Conservation (phyloP, 2,888 invertebrate species). For the Toxonevra muliebris region DNA sequence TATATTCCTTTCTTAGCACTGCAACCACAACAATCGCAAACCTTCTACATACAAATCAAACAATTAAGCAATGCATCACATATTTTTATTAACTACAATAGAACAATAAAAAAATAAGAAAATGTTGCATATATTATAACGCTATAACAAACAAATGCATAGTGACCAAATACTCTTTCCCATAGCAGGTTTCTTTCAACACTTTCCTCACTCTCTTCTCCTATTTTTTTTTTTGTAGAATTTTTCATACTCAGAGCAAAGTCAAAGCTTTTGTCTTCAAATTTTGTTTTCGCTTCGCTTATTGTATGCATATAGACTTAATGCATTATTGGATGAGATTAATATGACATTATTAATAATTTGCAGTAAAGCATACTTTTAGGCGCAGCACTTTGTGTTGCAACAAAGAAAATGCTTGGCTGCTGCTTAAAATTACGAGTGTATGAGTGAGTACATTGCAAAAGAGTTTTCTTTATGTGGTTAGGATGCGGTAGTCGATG, state of each 20-base stretch:
- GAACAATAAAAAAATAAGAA: neutral
- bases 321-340: conserved; percentile 59
- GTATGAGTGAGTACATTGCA: conserved; percentile 4
- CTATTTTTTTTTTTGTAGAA: too few species aligned
- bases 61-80: neutral
- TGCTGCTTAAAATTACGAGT: neutral
- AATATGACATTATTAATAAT: conserved; percentile 63
- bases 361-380: conserved; percentile 52
- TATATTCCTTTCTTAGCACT: too few species aligned
- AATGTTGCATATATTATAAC: neutral
- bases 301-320: conserved; percentile 49
- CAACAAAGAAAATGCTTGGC: conserved; percentile 24
- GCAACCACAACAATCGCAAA: too few species aligned
- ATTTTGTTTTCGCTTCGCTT: conserved; percentile 40
- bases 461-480: conserved; percentile 9
- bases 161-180: too few species aligned
- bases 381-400: conserved; percentile 40
- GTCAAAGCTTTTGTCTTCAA: neutral
- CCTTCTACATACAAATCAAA: too few species aligned
- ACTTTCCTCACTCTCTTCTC: too few species aligned
- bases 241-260: too few species aligned
- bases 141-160: too few species aligned
- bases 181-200: too few species aligned
- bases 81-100: conserved; percentile 2
- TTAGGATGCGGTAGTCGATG: too few species aligned